phyloP scores from a whole-genome alignment of 2,113 vertebrate genomes.

The Malurus melanocephalus region DNA sequence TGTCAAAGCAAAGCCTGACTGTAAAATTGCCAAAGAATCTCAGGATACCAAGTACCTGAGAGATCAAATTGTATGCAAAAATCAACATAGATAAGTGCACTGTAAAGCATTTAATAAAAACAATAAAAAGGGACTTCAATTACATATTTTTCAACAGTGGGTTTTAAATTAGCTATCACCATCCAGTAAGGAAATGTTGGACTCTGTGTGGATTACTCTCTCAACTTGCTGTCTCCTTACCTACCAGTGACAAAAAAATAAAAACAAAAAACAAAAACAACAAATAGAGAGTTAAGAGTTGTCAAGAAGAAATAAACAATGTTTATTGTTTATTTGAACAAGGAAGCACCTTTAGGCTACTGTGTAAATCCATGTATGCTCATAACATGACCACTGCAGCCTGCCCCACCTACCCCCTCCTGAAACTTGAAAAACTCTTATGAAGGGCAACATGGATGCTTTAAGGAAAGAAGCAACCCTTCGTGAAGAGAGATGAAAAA shows the following conservation, averaged over 20 bases:
- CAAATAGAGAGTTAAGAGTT: neutral
- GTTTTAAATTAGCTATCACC: neutral
- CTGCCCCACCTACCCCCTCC: neutral
- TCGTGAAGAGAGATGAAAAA: conserved; percentile 9
- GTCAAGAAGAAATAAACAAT: neutral
- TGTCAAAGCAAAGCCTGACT: neutral
- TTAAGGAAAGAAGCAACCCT: neutral
- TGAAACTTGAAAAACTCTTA: neutral
- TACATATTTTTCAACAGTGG: neutral
- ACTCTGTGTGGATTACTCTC: neutral
- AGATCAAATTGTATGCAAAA: neutral
- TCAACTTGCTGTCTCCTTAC: neutral
- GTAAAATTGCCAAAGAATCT: conserved; percentile 1
- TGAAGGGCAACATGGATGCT: neutral
- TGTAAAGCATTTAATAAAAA: neutral
- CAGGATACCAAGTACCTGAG: neutral
- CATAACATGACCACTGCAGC: neutral
- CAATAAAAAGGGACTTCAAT: neutral
- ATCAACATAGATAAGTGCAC: neutral
- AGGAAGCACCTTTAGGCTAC: neutral
- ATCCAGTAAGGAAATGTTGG: neutral
- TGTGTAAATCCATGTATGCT: neutral
- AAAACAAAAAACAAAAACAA: too few relatives aligned
- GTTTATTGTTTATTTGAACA: too few relatives aligned
- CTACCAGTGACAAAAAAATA: neutral